Evolutionary conservation across 2,888 invertebrate genomes (phyloP), one percentile per base, ranked within the genome.

Genomic region (Drosophila leonis): DNA sequence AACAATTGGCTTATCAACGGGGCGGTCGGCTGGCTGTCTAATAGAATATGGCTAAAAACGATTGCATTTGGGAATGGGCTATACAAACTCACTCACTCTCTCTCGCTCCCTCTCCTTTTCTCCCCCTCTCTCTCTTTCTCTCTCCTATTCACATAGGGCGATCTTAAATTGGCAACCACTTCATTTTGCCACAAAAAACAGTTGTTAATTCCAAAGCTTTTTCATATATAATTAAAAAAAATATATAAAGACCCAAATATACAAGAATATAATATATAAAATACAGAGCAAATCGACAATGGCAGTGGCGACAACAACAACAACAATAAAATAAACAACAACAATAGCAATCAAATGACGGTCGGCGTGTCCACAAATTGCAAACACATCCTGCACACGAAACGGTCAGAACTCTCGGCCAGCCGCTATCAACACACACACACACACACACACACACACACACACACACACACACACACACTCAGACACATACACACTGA

Each of bases 281-380:
- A 60, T 68, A 37, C 52, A 61, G 64, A 46, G 48, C 72, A 75
- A 73, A 69, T 68, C 41, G 72, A 75, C 63, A 66, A 76, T 72
- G 57, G 52, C 72, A 70, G 68, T 60, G 66, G 29, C 62, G 52
- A 52, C 54, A 49, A 54, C 54, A 44, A 20, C 20, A 24, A 44
- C 13, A 41, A 9, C 41, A 41, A 37, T 15, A 65, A 70, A 48
- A 39, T 35, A 52, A 60, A 59, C 41, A 64, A 65, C 57, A 72
- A 66, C 63, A 76, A 73, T 60, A 62, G 66, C 74, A 75, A 75
- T 83, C 80, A 84, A 88, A 85, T 81, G 84, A 73, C 75, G 80
- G 83, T 80, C 83, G 82, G 87, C 82, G 84, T 90, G 88, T 90
- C 89, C 90, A 86, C 89, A 90, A 90, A 89, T 90, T 90, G 88